These are phyloP conservation scores for Phataginus tetradactyla DNA, from an alignment of 2,797 vertebrate genomes.

Conservation along the genomic window DNA sequence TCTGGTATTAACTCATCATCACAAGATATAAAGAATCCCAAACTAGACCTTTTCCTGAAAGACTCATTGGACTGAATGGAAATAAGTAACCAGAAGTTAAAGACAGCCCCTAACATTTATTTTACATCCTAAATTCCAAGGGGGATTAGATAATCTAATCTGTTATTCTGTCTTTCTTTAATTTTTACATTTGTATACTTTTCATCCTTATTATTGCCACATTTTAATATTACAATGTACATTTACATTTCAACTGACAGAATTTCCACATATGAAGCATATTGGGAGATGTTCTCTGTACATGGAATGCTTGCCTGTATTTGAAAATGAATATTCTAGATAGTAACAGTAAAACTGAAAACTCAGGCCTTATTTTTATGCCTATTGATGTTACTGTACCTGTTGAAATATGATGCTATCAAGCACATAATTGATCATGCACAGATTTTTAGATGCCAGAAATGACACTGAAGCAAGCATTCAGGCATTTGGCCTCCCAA, in stretches of 20 bases:
- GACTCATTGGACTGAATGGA: not conserved
- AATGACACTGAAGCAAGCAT: not conserved
- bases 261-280: not conserved
- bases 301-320: not conserved
- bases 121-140: constrained; percentile 32
- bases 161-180: not conserved
- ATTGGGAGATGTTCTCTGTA: not conserved
- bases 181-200: constrained; percentile 1
- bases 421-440: not conserved
- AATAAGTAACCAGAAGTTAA: constrained; percentile 34
- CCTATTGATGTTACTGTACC: not conserved
- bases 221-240: not conserved
- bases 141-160: not conserved
- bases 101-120: not conserved
- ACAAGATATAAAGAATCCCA: not conserved
- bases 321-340: constrained; percentile 13
- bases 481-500: not conserved
- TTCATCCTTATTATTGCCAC: not conserved
- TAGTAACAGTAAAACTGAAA: constrained; percentile 28
- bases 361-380: not conserved
- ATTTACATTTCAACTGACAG: not conserved
- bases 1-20: constrained; percentile 38
- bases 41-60: constrained; percentile 6
- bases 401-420: not conserved
- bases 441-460: not conserved